A percentile compares a stretch with the other conserved stretches of the same genome.
Evolutionary conservation across 2,113 vertebrate genomes (phyloP).

Genomic region (Paralichthys olivaceus): DNA sequence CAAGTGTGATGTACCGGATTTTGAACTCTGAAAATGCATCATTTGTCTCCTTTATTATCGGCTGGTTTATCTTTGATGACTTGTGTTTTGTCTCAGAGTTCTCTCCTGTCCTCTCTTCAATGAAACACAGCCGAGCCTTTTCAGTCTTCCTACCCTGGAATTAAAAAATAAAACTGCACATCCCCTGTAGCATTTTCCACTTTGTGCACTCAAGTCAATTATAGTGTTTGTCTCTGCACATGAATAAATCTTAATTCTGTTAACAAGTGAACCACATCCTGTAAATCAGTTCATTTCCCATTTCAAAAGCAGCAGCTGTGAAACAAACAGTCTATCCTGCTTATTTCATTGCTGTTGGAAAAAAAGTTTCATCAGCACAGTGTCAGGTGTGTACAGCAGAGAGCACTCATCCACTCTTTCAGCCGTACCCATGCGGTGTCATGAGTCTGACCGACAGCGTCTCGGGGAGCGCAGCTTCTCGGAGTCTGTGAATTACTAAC

Average conservation of each 20-base stretch:
- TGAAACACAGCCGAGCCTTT: not conserved
- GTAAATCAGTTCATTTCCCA: conserved; percentile 31
- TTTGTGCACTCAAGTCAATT: conserved; percentile 17
- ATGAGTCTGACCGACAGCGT: not conserved
- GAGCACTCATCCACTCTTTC: not conserved
- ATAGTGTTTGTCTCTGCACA: not conserved
- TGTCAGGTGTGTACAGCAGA: not conserved
- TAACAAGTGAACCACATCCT: not conserved
- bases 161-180: not conserved
- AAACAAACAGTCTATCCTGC: not conserved
- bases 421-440: not conserved
- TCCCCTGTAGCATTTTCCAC: conserved; percentile 23
- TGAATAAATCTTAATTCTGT: conserved; percentile 24
- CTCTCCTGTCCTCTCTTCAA: not conserved
- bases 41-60: too few relatives aligned
- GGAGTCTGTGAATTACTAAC: conserved; percentile 75
- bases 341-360: not conserved
- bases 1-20: too few relatives aligned
- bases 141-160: not conserved
- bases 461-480: conserved; percentile 23
- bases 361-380: not conserved
- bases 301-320: conserved; percentile 22
- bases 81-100: too few relatives aligned
- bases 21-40: too few relatives aligned
- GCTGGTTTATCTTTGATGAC: too few relatives aligned